A percentile compares a stretch with the other conserved stretches of the same genome.
Evolutionary conservation across 2,113 vertebrate genomes (phyloP).

Genomic region (Holacanthus passer): DNA sequence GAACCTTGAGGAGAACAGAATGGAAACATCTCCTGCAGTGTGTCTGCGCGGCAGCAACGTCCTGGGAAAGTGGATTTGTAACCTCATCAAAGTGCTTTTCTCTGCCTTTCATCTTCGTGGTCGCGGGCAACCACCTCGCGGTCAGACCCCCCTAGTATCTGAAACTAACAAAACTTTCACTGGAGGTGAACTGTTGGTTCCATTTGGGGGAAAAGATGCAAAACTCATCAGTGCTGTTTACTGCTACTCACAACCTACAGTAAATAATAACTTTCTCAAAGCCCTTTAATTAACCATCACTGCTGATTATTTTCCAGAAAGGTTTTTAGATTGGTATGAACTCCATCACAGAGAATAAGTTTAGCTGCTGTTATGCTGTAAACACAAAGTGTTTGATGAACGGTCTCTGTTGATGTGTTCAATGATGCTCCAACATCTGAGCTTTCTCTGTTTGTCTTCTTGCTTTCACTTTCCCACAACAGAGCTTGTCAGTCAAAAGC

Average conservation of each 20-base stretch:
- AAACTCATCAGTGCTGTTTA: slow-evolving; percentile 28
- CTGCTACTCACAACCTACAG: background rate
- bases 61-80: slow-evolving; percentile 53
- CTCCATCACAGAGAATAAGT: background rate
- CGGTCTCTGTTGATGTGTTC: slow-evolving; percentile 8
- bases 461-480: background rate
- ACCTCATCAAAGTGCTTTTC: slow-evolving; percentile 66
- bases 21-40: slow-evolving; percentile 41
- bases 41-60: slow-evolving; percentile 17
- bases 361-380: background rate
- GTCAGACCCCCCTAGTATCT: slow-evolving; percentile 48
- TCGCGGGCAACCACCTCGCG: slow-evolving; percentile 14
- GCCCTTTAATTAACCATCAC: slow-evolving; percentile 17
- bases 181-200: slow-evolving; percentile 16
- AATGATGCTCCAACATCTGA: background rate
- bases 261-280: slow-evolving; percentile 7
- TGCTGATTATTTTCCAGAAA: slow-evolving; percentile 15
- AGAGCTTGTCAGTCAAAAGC: background rate
- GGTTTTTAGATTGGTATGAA: background rate
- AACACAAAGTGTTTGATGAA: background rate
- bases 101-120: slow-evolving; percentile 52
- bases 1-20: slow-evolving; percentile 39
- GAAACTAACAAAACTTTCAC: slow-evolving; percentile 16
- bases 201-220: background rate
- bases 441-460: background rate